phyloP scores from a whole-genome alignment of 1,140 invertebrate species.

The Drosophila ficusphila region DNA sequence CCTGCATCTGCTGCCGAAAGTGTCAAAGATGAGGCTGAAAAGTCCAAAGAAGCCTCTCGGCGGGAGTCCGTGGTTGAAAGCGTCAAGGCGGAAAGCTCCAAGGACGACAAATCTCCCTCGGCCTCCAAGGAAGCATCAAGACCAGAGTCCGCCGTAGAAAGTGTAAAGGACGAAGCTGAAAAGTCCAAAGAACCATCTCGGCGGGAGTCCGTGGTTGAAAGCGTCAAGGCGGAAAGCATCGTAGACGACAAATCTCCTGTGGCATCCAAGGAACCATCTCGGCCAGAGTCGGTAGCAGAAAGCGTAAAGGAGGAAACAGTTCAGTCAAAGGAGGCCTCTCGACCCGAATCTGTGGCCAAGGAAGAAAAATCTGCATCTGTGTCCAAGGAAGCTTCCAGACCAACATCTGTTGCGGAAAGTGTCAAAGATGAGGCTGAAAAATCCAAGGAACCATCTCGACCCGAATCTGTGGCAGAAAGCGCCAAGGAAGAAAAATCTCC shows the following conservation, averaged over 20 bases:
- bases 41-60: constrained; percentile 34
- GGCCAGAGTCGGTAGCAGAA: constrained; percentile 45
- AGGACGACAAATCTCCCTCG: too few relatives aligned
- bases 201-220: constrained; percentile 13
- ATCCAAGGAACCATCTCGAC: constrained; percentile 43
- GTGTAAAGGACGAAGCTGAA: constrained; percentile 34
- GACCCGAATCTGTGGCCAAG: constrained; percentile 9
- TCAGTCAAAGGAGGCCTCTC: constrained; percentile 11
- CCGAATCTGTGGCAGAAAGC: constrained; percentile 34
- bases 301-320: constrained; percentile 27
- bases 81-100: constrained; percentile 25
- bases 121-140: constrained; percentile 28
- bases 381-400: constrained; percentile 44
- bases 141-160: constrained; percentile 35
- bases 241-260: constrained; percentile 11
- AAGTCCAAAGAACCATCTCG: constrained; percentile 23
- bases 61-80: constrained; percentile 32
- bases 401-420: constrained; percentile 32
- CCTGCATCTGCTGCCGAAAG: constrained; percentile 8
- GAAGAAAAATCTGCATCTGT: too few relatives aligned
- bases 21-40: constrained; percentile 14
- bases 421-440: constrained; percentile 23
- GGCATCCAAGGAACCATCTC: constrained; percentile 38
- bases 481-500: constrained; percentile 1
- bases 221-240: constrained; percentile 9